phyloP scores from a whole-genome alignment of 1,140 invertebrate genomes.

The Euschistus heros region DNA sequence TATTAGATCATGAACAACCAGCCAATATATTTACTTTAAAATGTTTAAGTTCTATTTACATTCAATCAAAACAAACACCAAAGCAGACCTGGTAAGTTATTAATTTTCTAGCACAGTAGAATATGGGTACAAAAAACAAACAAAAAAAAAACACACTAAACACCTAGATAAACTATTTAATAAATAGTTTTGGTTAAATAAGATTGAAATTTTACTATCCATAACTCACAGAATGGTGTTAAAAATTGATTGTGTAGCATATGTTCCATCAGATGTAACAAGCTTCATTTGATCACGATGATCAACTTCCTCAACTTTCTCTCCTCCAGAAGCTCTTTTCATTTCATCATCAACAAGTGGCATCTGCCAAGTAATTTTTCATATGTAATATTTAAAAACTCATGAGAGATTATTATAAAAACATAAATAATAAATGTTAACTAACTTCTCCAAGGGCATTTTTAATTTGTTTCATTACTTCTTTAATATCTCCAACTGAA shows the following conservation, averaged over 20 bases:
- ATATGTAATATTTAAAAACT: neutral
- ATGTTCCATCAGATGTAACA: slow-evolving; percentile 97
- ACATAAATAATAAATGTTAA: neutral
- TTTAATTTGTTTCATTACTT: slow-evolving; percentile 65
- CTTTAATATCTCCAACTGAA: slow-evolving; percentile 61
- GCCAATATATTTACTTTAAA: too few species aligned
- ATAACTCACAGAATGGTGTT: slow-evolving; percentile 56
- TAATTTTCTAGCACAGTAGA: too few species aligned
- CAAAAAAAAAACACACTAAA: too few species aligned
- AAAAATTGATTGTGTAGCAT: slow-evolving; percentile 95
- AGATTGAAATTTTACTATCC: too few species aligned
- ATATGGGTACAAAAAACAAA: too few species aligned
- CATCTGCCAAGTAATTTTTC: slow-evolving; percentile 39
- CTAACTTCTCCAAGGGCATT: slow-evolving; percentile 64
- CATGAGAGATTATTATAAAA: neutral
- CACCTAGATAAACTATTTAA: too few species aligned
- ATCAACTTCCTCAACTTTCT: slow-evolving; percentile 44
- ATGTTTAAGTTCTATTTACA: too few species aligned
- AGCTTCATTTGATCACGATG: slow-evolving; percentile 41
- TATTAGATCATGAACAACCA: too few species aligned
- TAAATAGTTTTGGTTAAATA: too few species aligned
- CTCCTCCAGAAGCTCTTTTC: slow-evolving; percentile 50
- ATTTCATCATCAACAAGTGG: slow-evolving; percentile 86
- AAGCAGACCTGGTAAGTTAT: too few species aligned
- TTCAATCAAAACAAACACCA: too few species aligned